A percentile compares a stretch with the other conserved stretches of the same genome.
Conservation (phyloP, 2,113 vertebrate species). For the Apistogramma diplotaenia region DNA sequence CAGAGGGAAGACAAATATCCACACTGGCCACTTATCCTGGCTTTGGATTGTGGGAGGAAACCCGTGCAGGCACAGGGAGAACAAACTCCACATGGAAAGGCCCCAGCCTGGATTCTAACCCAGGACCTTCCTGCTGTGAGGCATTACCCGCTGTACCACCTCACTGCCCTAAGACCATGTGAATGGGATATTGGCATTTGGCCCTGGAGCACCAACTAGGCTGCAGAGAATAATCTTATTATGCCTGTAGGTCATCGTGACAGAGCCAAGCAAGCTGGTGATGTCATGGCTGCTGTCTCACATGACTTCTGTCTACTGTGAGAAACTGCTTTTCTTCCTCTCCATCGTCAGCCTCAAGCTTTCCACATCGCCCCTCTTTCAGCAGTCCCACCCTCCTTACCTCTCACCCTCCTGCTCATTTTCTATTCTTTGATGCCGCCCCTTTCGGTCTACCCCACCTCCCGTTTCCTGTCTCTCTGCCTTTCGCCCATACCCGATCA, state of each 20-base stretch:
- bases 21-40: too few relatives aligned
- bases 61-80: too few relatives aligned
- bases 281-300: constrained; percentile 60
- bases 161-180: neutral
- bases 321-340: neutral
- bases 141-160: too few relatives aligned
- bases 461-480: neutral
- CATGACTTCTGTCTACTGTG: constrained; percentile 32
- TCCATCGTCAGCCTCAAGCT: neutral
- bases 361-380: constrained; percentile 51
- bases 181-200: neutral
- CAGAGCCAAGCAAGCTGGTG: constrained; percentile 27
- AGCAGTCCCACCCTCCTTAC: constrained; percentile 48
- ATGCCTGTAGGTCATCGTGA: constrained; percentile 9
- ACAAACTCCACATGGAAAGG: too few relatives aligned
- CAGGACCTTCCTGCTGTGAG: too few relatives aligned
- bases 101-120: too few relatives aligned
- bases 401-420: constrained; percentile 36
- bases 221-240: constrained; percentile 25
- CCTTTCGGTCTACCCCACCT: neutral
- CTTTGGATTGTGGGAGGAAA: too few relatives aligned
- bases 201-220: constrained; percentile 4
- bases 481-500: constrained; percentile 46
- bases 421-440: constrained; percentile 21
- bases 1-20: too few relatives aligned